A percentile compares a stretch with the other conserved stretches of the same genome.
phyloP scores from a whole-genome alignment of 1,140 invertebrate species.

The Cecropterus lyciades region DNA sequence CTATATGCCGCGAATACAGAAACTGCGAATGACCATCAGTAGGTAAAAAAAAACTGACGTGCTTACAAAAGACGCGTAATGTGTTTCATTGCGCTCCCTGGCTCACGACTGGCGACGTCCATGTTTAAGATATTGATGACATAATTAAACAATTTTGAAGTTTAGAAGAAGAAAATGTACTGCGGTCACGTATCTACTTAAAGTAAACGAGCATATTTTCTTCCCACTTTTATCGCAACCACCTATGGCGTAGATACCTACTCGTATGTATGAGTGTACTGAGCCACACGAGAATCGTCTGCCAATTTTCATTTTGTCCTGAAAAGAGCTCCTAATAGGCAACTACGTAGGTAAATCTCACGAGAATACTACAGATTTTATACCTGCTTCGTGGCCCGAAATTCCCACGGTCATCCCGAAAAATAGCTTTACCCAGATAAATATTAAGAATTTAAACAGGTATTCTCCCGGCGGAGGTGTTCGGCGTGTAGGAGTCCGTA shows the following conservation, averaged over 20 bases:
- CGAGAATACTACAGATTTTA: slow-evolving; percentile 37
- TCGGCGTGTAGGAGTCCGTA: slow-evolving; percentile 7
- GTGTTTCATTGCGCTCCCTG: no score
- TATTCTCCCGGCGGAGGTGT: slow-evolving; percentile 23
- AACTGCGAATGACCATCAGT: no score
- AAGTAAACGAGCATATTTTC: neutral
- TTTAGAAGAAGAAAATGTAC: no score
- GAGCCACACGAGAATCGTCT: slow-evolving; percentile 32
- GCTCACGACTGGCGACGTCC: no score
- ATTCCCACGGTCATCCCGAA: slow-evolving; percentile 37
- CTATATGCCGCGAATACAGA: no score
- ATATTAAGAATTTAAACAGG: slow-evolving; percentile 33
- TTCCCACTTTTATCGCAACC: slow-evolving; percentile 15
- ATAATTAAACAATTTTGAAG: no score
- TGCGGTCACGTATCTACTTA: neutral
- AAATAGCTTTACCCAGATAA: slow-evolving; percentile 35
- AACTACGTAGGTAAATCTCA: slow-evolving; percentile 37
- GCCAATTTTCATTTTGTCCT: slow-evolving; percentile 40
- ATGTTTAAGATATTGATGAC: no score
- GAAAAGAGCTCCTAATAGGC: slow-evolving; percentile 35
- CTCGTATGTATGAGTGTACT: no score
- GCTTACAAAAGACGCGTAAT: no score
- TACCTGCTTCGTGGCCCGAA: slow-evolving; percentile 23
- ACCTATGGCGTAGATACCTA: neutral
- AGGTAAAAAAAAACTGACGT: no score